Percentiles rank a stretch among this genome's conserved stretches.
phyloP scores from a whole-genome alignment of 1,140 invertebrate species.

The Augochlora pura region DNA sequence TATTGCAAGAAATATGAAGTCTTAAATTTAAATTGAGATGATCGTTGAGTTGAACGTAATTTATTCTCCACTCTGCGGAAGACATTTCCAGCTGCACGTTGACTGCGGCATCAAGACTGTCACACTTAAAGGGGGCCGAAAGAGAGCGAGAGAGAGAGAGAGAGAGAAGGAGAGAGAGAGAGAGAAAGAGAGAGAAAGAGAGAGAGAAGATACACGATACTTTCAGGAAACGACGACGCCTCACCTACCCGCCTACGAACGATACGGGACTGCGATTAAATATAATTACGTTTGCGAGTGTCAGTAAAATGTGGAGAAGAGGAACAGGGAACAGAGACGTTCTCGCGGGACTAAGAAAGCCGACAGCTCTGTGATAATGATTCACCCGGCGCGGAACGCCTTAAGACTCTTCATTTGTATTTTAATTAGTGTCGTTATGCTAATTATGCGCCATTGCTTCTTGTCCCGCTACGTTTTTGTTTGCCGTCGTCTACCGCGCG shows the following conservation, averaged over 20 bases:
- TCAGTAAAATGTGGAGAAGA: conserved; percentile 70
- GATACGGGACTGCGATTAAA: conserved; percentile 66
- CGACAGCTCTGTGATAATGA: conserved; percentile 76
- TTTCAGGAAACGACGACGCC: conserved; percentile 30
- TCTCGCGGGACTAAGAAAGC: conserved; percentile 52
- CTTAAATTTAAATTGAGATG: too few species aligned
- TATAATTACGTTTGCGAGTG: conserved; percentile 74
- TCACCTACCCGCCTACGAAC: conserved; percentile 44
- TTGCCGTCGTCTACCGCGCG: conserved; percentile 49
- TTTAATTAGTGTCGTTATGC: conserved; percentile 82
- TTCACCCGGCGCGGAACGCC: conserved; percentile 70
- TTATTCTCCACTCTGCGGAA: too few species aligned
- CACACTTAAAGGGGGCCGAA: too few species aligned
- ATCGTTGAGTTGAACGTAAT: too few species aligned
- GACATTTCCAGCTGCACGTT: too few species aligned
- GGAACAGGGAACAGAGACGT: conserved; percentile 49
- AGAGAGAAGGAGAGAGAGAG: too few species aligned
- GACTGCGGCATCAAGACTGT: too few species aligned
- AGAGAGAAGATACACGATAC: conserved; percentile 19
- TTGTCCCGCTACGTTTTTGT: conserved; percentile 75
- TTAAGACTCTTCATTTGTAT: conserved; percentile 81
- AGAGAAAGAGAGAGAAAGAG: neutral
- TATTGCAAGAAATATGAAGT: too few species aligned
- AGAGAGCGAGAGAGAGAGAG: too few species aligned
- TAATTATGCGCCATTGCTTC: conserved; percentile 79